Base-by-base conservation (phyloP, 2,113 vertebrate species). In the Bubalus kerabau region DNA sequence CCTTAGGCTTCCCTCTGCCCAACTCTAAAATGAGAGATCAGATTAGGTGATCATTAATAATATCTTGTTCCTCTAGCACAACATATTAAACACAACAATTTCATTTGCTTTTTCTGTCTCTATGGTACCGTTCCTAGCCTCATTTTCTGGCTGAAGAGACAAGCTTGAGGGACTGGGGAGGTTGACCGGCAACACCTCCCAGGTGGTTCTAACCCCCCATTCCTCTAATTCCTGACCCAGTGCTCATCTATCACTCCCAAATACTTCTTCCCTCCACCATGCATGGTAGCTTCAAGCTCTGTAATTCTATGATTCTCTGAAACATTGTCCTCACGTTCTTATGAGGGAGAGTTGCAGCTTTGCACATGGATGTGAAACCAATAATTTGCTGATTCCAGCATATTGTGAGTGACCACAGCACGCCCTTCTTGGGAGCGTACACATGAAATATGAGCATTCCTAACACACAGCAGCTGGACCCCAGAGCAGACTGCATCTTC, bases 401-500 rank as follows among this genome's bases (percentile, higher is more conserved):
- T 52, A 30, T 30, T 50, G 52, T 82, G 30, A 4, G 9, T 24
- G 87, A 46, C 86, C 46, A 36, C 74, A 81, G 87, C 80, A 81
- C 94, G 97, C 97, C 56, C 88, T 24, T 89, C 90, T 54, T 46
- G 0, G 95, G 95, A 52, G 67, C 36, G 76, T 85, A 60, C 92
- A 91, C 83, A 87, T 97, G 97, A 98, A 98, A 98, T 94, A 97
- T 48, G 96, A 98, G 96, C 97, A 94, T 90, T 97, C 56, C 97
- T 98, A 97, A 98, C 94, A 98, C 96, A 95, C 97, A 95, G 98
- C 98, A 98, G 98, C 98, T 98, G 98, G 87, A 81, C 90, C 84
- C 54, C 48, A 84, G 92, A 89, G 84, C 71, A 87, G 98, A 97
- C 97, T 97, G 98, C 95, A 81, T 96, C 98, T 97, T 94, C 96